Evolutionary conservation across 2,113 vertebrate species (phyloP), one percentile per base, ranked within the genome.

Genomic region (Columbina picui): DNA sequence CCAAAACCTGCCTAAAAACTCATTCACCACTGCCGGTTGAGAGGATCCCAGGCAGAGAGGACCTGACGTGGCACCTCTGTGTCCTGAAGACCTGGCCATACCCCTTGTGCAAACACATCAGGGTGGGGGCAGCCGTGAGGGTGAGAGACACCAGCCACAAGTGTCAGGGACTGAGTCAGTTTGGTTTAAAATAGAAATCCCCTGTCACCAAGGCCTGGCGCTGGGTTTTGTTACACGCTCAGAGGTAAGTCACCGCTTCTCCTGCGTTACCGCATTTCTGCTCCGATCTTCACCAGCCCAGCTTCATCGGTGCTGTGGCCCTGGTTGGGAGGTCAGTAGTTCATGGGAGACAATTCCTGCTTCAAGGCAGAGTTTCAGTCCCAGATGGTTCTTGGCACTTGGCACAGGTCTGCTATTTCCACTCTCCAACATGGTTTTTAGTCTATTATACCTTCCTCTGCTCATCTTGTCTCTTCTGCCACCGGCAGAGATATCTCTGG

Each of bases 41-140:
- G 59, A 82, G 60, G 69, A 71, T 3, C 6, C 25, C 12, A 7
- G 3, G 39, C 45, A 64, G 84, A 39, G 70, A 38, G 41, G 47
- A 5, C 34, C 1, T 53, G 61, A 63, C 20, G 39, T 63, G 75
- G 55, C 75, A 93, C 19, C 36, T 41, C 1, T 7, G 53, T 7
- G 12, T 34, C 53, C 59, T 34, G 39, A 65, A 60, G 67, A 22
- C 47, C 17, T 61, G 60, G 41, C 36, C 61, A 36, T 68, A 17
- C 25, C 26, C 56, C 50, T 63, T 90, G 69, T 82, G 79, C 89
- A 94, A 84, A 90, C 86, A 85, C n/a, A 41, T 36, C 18, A 1
- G 73, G 59, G 39, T 39, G 38, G 25, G 34, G 38, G 50, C 1
- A 3, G 43, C 43, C 38, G 32, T n/a, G 43, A 34, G 32, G 34